Conservation (phyloP, 2,888 invertebrate genomes). For the Lasioglossum morio region DNA sequence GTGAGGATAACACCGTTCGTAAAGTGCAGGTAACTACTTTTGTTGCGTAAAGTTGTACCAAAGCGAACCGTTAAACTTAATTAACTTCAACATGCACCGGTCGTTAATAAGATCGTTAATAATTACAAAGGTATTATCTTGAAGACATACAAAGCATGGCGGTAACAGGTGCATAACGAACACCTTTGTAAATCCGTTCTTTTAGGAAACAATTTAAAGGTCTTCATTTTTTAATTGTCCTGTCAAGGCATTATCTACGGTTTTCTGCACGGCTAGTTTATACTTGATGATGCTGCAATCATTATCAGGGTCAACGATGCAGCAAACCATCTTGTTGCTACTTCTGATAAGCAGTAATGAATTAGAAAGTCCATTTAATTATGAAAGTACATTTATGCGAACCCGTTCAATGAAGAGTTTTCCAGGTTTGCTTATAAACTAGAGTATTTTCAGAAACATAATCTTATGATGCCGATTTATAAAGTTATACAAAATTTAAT, state of each 20-base stretch:
- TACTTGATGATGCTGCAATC: neutral
- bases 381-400: neutral
- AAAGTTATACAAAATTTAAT: too few relatives aligned
- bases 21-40: constrained; percentile 1
- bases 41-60: neutral
- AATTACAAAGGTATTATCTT: constrained; percentile 3
- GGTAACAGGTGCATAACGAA: neutral
- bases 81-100: neutral
- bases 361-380: neutral
- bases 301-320: neutral
- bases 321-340: neutral
- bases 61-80: constrained; percentile 18
- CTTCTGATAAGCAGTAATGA: neutral
- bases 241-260: neutral
- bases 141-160: neutral
- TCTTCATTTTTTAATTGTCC: neutral
- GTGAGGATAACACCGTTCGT: neutral
- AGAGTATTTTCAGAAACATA: neutral
- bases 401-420: neutral
- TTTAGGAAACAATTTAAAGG: neutral
- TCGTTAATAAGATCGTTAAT: constrained; percentile 17
- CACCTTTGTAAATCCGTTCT: neutral
- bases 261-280: neutral
- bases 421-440: neutral
- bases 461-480: neutral